phyloP scores from a whole-genome alignment of 2,888 invertebrate species.

The Morpho helenor region DNA sequence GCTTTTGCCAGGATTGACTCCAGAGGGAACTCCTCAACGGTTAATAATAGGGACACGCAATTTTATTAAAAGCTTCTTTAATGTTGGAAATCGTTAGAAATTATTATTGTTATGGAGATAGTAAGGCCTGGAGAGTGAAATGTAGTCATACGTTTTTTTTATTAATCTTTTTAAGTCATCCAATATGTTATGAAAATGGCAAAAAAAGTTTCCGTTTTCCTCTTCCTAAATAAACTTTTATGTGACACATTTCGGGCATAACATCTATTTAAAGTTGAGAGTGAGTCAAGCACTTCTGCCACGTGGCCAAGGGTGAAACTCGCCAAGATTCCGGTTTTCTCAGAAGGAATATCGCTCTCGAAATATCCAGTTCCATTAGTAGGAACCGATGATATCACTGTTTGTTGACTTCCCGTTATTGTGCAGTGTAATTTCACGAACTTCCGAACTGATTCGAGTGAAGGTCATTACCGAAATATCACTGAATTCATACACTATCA shows the following conservation, averaged over 20 bases:
- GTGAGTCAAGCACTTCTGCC: constrained; percentile 42
- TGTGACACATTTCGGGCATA: constrained; percentile 26
- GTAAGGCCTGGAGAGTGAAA: too few species aligned
- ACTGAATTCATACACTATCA: constrained; percentile 4
- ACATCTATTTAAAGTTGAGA: constrained; percentile 14
- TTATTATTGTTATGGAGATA: too few species aligned
- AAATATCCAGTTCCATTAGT: constrained; percentile 38
- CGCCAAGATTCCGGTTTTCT: constrained; percentile 53
- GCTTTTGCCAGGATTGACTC: too few species aligned
- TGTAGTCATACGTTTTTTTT: too few species aligned
- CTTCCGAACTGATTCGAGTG: constrained; percentile 22
- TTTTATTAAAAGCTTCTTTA: too few species aligned
- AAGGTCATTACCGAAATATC: constrained; percentile 16
- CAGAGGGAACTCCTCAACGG: too few species aligned
- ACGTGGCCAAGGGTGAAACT: constrained; percentile 38
- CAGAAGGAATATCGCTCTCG: constrained; percentile 42
- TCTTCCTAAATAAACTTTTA: constrained; percentile 13
- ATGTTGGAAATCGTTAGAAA: too few species aligned
- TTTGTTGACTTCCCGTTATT: constrained; percentile 29
- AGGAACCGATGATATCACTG: constrained; percentile 40
- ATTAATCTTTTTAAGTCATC: too few species aligned
- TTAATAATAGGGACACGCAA: too few species aligned
- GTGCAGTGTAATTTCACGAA: constrained; percentile 16
- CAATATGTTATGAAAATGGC: background rate
- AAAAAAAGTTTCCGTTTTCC: constrained; percentile 26